These are phyloP conservation scores for Amphiura filiformis DNA, from an alignment of 35 echinoderm and acorn worm genomes.

Conservation along the genomic window DNA sequence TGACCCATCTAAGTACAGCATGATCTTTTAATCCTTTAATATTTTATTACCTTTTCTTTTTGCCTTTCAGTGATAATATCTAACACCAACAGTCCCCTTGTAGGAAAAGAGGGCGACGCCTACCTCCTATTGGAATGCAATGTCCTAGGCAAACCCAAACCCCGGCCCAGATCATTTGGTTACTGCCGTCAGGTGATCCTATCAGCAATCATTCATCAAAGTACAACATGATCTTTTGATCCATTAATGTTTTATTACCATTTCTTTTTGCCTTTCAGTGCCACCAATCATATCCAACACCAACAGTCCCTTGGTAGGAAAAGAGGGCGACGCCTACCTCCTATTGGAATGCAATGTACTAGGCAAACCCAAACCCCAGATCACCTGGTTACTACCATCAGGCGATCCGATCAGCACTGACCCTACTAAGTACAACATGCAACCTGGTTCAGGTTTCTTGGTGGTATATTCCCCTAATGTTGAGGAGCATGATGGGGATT, in stretches of 20 bases:
- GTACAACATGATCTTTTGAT: too few species aligned
- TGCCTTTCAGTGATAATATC: too few species aligned
- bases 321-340: not conserved
- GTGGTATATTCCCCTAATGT: constrained; percentile 54
- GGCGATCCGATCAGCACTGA: constrained; percentile 22
- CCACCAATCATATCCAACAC: constrained; percentile 34
- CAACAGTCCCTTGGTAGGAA: constrained; percentile 31
- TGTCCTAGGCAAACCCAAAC: too few species aligned
- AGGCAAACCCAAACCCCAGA: constrained; percentile 49
- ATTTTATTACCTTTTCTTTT: too few species aligned
- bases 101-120: not conserved
- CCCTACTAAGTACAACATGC: constrained; percentile 20
- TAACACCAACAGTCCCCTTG: too few species aligned
- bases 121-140: too few species aligned
- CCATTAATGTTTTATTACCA: too few species aligned
- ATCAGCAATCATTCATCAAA: too few species aligned
- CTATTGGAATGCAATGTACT: constrained; percentile 39
- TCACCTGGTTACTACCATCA: constrained; percentile 65
- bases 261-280: constrained; percentile 32
- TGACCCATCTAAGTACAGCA: too few species aligned
- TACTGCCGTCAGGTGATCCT: too few species aligned
- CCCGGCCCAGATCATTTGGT: too few species aligned
- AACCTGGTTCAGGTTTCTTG: constrained; percentile 30
- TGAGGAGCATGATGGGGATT: constrained; percentile 69
- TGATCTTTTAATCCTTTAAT: too few species aligned